Percentiles rank a stretch among this genome's conserved stretches.
Evolutionary conservation across 2,797 vertebrate genomes (phyloP).

Genomic region (Podarcis siculus): DNA sequence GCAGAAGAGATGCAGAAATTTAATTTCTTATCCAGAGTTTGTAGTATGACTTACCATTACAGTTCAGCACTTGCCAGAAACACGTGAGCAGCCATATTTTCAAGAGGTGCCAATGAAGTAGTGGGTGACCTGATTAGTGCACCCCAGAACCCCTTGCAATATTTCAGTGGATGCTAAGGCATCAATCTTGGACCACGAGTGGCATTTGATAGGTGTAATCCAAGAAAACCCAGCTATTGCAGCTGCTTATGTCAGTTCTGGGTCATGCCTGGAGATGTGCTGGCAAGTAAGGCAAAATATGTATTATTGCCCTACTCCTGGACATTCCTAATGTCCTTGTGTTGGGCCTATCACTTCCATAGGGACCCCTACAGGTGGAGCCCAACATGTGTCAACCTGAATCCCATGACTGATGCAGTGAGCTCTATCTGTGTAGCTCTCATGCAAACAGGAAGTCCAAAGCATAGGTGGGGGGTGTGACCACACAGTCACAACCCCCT

Average conservation of each 20-base stretch:
- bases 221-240: not conserved
- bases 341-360: not conserved
- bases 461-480: not conserved
- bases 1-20: constrained; percentile 22
- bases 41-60: not conserved
- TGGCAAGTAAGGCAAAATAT: not conserved
- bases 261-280: not conserved
- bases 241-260: not conserved
- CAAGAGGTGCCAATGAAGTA: not conserved
- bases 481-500: not conserved
- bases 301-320: not conserved
- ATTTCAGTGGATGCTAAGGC: not conserved
- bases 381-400: not conserved
- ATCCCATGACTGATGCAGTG: not conserved
- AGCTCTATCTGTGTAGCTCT: not conserved
- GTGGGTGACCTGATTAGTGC: not conserved
- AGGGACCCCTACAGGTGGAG: not conserved
- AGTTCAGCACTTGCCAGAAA: not conserved
- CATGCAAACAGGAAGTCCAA: not conserved
- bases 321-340: not conserved
- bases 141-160: not conserved
- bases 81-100: not conserved
- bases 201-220: not conserved
- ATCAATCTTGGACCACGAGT: not conserved
- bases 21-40: not conserved